Conservation (phyloP, 1,140 invertebrate species). For the Melitaea cinxia region DNA sequence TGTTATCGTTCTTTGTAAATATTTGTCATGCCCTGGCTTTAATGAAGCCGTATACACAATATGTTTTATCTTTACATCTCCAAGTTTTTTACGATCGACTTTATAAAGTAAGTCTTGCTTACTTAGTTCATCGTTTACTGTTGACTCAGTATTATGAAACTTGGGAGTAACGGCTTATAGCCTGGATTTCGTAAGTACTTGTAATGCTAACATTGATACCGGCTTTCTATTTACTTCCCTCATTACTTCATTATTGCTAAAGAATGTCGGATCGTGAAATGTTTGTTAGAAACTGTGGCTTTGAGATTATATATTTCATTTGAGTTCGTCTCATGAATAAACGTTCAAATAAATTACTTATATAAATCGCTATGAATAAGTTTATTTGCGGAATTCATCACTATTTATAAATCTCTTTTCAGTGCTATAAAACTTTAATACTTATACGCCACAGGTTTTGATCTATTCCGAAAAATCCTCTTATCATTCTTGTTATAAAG, state of each 20-base stretch:
- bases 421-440: slow-evolving; percentile 2
- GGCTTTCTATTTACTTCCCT: slow-evolving; percentile 54
- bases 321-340: slow-evolving; percentile 6
- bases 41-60: slow-evolving; percentile 61
- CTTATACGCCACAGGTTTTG: neutral
- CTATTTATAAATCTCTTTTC: neutral
- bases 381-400: neutral
- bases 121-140: slow-evolving; percentile 32
- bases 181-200: slow-evolving; percentile 48
- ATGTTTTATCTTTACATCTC: slow-evolving; percentile 52
- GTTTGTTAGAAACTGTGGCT: slow-evolving; percentile 35
- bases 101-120: slow-evolving; percentile 42
- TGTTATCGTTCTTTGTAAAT: slow-evolving; percentile 59
- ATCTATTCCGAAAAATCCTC: neutral
- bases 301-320: slow-evolving; percentile 24
- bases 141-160: slow-evolving; percentile 43
- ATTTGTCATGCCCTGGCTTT: slow-evolving; percentile 62
- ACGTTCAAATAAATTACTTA: neutral
- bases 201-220: slow-evolving; percentile 59
- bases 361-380: neutral
- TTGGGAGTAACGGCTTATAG: slow-evolving; percentile 48
- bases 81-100: slow-evolving; percentile 44
- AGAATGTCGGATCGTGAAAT: slow-evolving; percentile 35
- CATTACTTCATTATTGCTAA: slow-evolving; percentile 48
- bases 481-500: slow-evolving; percentile 9